Conservation (phyloP, 2,113 vertebrate species). For the Apodemus sylvaticus region DNA sequence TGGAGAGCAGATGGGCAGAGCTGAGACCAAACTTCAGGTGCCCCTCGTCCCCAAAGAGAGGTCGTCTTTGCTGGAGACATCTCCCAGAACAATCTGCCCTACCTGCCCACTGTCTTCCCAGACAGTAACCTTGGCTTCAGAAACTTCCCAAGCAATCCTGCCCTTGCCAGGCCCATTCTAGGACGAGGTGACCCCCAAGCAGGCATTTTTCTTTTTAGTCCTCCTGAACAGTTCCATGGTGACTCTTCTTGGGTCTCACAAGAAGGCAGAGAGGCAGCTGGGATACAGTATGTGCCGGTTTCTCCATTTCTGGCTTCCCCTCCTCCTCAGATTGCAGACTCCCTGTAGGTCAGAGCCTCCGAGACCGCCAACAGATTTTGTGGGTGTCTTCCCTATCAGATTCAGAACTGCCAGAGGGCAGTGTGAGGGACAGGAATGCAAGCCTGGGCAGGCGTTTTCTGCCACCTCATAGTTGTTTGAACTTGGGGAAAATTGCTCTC, state of each 20-base stretch:
- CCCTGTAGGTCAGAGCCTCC: not conserved
- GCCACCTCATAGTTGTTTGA: not conserved
- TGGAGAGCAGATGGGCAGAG: not conserved
- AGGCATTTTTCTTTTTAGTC: not conserved
- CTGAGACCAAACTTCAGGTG: not conserved
- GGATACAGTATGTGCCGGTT: not conserved
- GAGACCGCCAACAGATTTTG: not conserved
- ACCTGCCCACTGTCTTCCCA: no score
- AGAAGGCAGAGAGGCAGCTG: not conserved
- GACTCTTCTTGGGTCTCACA: not conserved
- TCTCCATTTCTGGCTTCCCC: not conserved
- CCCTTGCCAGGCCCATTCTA: not conserved
- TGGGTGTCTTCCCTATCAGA: not conserved
- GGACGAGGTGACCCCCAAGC: not conserved
- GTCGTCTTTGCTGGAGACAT: not conserved
- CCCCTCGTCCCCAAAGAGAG: not conserved
- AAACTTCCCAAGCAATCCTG: not conserved
- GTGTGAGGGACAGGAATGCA: not conserved
- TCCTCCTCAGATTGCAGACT: not conserved
- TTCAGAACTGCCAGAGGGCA: not conserved
- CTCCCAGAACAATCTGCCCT: not conserved
- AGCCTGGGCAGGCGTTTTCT: not conserved
- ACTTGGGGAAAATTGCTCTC: not conserved
- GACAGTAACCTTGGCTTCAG: not conserved
- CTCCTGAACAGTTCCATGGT: not conserved